Evolutionary conservation across 2,888 invertebrate genomes (phyloP), one percentile per base, ranked within the genome.

Genomic region (Tetropium fuscum): DNA sequence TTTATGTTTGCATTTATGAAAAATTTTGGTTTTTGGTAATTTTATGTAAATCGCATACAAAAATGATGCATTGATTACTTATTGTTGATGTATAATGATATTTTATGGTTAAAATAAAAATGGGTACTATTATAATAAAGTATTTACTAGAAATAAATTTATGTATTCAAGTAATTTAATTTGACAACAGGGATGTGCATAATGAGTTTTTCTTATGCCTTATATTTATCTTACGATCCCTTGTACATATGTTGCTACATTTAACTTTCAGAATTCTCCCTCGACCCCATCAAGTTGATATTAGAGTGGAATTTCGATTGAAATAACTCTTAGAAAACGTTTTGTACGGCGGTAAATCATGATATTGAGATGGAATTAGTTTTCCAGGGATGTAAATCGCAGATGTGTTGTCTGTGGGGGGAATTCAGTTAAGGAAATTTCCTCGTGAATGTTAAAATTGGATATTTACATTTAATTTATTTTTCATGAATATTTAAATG

Each of bases 301-400:
- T 76, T 74, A 74, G 70, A 66, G 66, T 62, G 70, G 68, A 71
- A 73, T 71, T 66, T 67, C 71, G 70, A 75, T 75, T 64, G 71
- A 74, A 76, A 75, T 73, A 77, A 75, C 71, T 75, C 73, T 73
- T 69, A 71, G 72, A 72, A 72, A 74, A 68, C 71, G 70, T 62
- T 75, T 74, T 68, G 66, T 71, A 69, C 64, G 48, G 58, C 63
- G 54, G 64, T 74, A 75, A 75, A 75, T 75, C 74, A 73, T 63
- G 41, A 58, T 53, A 68, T 66, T 71, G 61, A 67, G 69, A 61
- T 64, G 70, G 69, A 74, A 75, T 74, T 72, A 73, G 72, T 73
- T 74, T 72, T 66, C 45, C 56, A 69, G 70, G 69, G 73, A 71
- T 72, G 73, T 71, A 72, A 73, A 73, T 71, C 68, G 75, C 74